These are phyloP conservation scores for Periplaneta americana DNA, from an alignment of 1,140 invertebrate species.

Conservation along the genomic window DNA sequence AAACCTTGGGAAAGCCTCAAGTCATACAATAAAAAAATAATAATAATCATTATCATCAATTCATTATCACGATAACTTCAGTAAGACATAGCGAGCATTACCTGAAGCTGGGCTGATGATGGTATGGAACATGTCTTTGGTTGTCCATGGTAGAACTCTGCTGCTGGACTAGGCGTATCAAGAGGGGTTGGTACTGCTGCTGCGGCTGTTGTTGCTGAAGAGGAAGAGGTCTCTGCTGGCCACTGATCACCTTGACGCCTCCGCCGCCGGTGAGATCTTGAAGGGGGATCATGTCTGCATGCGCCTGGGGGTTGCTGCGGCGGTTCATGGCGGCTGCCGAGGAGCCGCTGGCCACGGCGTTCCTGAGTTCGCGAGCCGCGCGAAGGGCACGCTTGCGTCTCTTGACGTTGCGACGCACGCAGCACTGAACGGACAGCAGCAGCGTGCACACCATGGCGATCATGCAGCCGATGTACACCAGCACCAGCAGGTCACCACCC, in stretches of 20 bases:
- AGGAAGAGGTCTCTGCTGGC: not conserved
- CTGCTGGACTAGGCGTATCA: slow-evolving; percentile 7
- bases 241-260: too few species aligned
- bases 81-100: too few species aligned
- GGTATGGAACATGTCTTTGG: not conserved
- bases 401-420: slow-evolving; percentile 47
- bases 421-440: slow-evolving; percentile 52
- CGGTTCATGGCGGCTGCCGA: not conserved
- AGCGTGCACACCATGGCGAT: slow-evolving; percentile 51
- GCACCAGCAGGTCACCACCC: slow-evolving; percentile 51
- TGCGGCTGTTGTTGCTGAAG: not conserved
- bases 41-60: too few species aligned
- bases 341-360: not conserved
- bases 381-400: slow-evolving; percentile 36
- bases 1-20: too few species aligned
- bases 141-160: not conserved
- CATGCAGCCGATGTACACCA: slow-evolving; percentile 54
- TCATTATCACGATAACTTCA: too few species aligned
- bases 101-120: not conserved
- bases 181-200: slow-evolving; percentile 6
- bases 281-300: slow-evolving; percentile 1
- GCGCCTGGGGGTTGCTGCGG: not conserved
- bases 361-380: not conserved
- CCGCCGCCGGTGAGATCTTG: not conserved
- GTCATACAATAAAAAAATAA: too few species aligned